Evolutionary conservation across 1,140 invertebrate genomes (phyloP), one percentile per base, ranked within the genome.

Genomic region (Aricia agestis): DNA sequence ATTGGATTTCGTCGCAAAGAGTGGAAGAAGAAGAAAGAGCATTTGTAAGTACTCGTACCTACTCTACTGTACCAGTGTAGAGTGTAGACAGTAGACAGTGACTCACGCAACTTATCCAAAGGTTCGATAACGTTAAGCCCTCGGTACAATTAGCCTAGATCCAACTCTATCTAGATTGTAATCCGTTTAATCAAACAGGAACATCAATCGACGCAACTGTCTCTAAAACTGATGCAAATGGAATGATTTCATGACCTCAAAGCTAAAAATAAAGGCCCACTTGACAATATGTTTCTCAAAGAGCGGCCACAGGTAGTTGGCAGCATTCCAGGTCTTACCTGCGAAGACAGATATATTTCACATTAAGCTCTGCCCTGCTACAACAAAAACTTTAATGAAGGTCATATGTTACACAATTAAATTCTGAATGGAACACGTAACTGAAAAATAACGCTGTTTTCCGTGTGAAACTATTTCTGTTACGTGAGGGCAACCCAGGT

Each of bases 291-390:
- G 80, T 85, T 84, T 82, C 69, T 74, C 68, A 78, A 81, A 86
- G 79, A 74, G 77, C 76, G 77, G 83, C 88, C 80, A 90, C 88
- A 90, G 86, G 88, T 90, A 85, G 88, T 90, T 90, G 86, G 88
- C 86, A 82, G 72, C 66, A 72, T 67, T 87, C 87, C 87, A 90
- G 84, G 74, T 81, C 75, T 78, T 81, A 86, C 82, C 83, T 87
- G 80, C 74, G 78, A 84, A 86, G 79, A 82, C 79, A 80, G 78
- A 85, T 83, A 78, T 81, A 78, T 81, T 82, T 75, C 78, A 81
- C 80, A 83, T 82, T 84, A 82, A 83, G 75, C 79, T 76, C 63
- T 75, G 70, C 73, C 66, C 74, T 74, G 72, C 67, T 76, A 76
- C 76, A 78, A 82, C 77, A 85, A 83, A 83, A 85, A 80, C 70